phyloP scores from a whole-genome alignment of 2,797 vertebrate genomes.

The Coendou prehensilis region DNA sequence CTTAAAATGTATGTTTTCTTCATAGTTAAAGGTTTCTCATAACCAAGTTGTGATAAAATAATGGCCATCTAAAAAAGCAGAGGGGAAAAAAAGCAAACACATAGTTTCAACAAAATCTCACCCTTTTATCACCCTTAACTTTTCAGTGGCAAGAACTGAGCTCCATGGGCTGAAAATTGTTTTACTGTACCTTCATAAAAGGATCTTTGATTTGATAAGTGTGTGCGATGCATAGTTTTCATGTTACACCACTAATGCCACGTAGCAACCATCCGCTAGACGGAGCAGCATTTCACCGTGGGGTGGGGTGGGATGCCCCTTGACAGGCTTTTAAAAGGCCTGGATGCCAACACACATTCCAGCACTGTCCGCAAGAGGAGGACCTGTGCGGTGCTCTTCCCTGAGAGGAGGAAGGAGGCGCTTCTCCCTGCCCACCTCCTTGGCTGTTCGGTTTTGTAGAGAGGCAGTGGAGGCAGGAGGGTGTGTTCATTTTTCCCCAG shows the following conservation, averaged over 20 bases:
- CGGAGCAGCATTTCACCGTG: not conserved
- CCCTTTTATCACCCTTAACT: constrained; percentile 57
- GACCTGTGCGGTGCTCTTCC: not conserved
- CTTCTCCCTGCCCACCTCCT: not conserved
- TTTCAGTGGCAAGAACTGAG: constrained; percentile 65
- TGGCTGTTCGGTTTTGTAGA: not conserved
- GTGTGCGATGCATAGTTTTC: constrained; percentile 68
- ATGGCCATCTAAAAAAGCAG: not conserved
- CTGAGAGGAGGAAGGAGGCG: not conserved
- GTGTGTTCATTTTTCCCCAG: not conserved
- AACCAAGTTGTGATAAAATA: constrained; percentile 79
- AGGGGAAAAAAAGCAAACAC: not conserved
- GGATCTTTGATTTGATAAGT: constrained; percentile 65
- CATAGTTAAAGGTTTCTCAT: constrained; percentile 72
- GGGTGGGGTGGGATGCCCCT: constrained; percentile 54
- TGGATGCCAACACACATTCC: constrained; percentile 47
- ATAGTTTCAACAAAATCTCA: constrained; percentile 13
- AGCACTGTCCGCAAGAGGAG: constrained; percentile 42
- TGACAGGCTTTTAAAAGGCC: constrained; percentile 66
- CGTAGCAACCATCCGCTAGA: constrained; percentile 62
- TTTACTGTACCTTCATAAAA: constrained; percentile 76
- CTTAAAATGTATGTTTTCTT: constrained; percentile 65
- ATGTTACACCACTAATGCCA: constrained; percentile 65
- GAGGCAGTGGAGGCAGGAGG: not conserved
- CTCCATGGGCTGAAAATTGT: constrained; percentile 69